Evolutionary conservation across 2,888 invertebrate species (phyloP).

Genomic region (Vandiemenella viatica): DNA sequence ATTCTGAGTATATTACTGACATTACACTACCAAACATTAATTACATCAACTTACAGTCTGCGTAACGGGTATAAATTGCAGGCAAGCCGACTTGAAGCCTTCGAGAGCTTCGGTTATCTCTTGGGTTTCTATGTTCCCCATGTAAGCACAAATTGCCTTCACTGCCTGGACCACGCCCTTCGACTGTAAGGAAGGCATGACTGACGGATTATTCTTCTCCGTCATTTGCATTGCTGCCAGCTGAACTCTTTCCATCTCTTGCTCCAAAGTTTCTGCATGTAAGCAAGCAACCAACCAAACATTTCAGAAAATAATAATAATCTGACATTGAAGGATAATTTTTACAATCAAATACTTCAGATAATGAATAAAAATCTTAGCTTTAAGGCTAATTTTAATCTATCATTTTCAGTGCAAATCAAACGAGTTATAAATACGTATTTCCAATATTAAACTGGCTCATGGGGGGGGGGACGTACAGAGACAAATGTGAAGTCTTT

Average conservation of each 20-base stretch:
- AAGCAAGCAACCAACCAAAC: no score
- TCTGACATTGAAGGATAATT: no score
- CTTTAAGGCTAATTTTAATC: no score
- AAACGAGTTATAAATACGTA: no score
- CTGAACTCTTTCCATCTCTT: conserved; percentile 62
- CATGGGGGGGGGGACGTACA: no score
- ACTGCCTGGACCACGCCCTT: conserved; percentile 76
- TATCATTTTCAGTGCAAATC: no score
- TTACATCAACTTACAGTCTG: conserved; percentile 1
- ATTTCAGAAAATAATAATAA: no score
- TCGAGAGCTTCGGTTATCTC: conserved; percentile 69
- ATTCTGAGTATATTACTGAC: background rate
- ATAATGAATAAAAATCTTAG: no score
- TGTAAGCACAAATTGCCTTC: conserved; percentile 78
- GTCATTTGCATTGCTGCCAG: conserved; percentile 41
- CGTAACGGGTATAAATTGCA: conserved; percentile 20
- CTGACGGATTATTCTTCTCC: conserved; percentile 29
- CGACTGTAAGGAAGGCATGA: conserved; percentile 36
- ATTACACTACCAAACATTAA: no score
- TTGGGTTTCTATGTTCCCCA: conserved; percentile 77
- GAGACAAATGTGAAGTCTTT: no score
- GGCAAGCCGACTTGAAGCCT: conserved; percentile 43
- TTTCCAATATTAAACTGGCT: no score
- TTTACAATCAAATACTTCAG: no score
- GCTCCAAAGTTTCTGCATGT: conserved; percentile 59